Conservation (phyloP, 2,113 vertebrate species). For the Catharus minimus region DNA sequence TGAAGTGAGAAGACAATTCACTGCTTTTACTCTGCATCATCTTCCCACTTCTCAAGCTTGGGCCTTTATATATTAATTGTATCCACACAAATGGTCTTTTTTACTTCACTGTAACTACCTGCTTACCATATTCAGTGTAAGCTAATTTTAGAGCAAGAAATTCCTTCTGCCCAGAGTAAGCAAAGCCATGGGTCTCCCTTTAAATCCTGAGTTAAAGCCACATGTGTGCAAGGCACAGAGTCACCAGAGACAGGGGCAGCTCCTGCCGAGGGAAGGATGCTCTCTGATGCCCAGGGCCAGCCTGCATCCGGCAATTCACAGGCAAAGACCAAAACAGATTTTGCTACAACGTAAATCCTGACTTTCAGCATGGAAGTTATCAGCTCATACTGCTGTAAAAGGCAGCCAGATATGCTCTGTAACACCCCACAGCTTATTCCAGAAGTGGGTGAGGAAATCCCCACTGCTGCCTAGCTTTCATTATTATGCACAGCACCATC, state of each 20-base stretch:
- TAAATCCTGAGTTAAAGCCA: background rate
- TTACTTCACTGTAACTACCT: background rate
- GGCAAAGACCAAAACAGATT: background rate
- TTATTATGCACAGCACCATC: background rate
- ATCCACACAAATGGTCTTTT: background rate
- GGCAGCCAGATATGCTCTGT: background rate
- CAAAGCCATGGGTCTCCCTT: background rate
- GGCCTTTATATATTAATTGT: background rate
- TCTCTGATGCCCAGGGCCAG: background rate
- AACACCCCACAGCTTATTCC: background rate
- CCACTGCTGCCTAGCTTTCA: background rate
- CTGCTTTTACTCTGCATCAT: background rate
- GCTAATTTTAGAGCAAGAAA: background rate
- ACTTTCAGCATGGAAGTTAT: background rate
- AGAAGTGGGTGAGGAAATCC: background rate
- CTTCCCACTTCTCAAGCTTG: background rate
- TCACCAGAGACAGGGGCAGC: background rate
- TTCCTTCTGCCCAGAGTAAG: background rate
- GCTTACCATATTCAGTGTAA: background rate
- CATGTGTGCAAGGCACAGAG: background rate
- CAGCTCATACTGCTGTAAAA: background rate
- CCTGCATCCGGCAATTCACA: background rate
- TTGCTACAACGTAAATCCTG: fast-evolving
- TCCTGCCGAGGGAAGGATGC: background rate
- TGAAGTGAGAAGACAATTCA: background rate